Conservation (phyloP, 2,888 invertebrate species). For the Calliopum simillimum region DNA sequence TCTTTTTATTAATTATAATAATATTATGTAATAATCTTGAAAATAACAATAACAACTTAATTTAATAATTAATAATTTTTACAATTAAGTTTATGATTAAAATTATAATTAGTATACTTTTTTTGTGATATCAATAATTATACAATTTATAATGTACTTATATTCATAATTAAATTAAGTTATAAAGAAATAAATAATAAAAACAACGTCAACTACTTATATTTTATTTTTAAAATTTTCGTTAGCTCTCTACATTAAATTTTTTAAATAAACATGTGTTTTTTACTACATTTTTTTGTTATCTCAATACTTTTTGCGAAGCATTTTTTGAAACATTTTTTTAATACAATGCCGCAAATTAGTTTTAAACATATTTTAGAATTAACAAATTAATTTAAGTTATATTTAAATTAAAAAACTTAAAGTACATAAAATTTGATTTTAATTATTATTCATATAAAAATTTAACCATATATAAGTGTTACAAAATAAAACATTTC, state of each 20-base stretch:
- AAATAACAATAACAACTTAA: neutral
- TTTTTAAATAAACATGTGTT: slow-evolving; percentile 28
- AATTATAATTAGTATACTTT: no score
- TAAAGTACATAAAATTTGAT: no score
- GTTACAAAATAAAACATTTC: neutral
- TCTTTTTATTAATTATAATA: slow-evolving; percentile 20
- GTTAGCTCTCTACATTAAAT: slow-evolving; percentile 4
- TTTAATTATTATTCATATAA: no score
- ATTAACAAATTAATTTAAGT: neutral
- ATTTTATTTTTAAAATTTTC: slow-evolving; percentile 4
- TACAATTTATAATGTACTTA: no score
- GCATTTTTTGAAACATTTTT: slow-evolving; percentile 29
- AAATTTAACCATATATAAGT: no score
- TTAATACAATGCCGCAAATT: slow-evolving; percentile 17
- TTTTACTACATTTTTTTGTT: slow-evolving; percentile 6
- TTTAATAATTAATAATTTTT: no score
- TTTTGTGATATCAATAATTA: no score
- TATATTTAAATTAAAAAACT: no score
- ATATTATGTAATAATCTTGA: slow-evolving; percentile 6
- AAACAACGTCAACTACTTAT: no score
- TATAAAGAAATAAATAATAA: no score
- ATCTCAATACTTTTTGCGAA: slow-evolving; percentile 27
- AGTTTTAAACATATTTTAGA: slow-evolving; percentile 23
- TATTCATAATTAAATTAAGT: no score
- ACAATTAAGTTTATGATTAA: no score